Evolutionary conservation across 2,113 vertebrate species (phyloP), one percentile per base, ranked within the genome.

Genomic region (Mormoops blainvillei): DNA sequence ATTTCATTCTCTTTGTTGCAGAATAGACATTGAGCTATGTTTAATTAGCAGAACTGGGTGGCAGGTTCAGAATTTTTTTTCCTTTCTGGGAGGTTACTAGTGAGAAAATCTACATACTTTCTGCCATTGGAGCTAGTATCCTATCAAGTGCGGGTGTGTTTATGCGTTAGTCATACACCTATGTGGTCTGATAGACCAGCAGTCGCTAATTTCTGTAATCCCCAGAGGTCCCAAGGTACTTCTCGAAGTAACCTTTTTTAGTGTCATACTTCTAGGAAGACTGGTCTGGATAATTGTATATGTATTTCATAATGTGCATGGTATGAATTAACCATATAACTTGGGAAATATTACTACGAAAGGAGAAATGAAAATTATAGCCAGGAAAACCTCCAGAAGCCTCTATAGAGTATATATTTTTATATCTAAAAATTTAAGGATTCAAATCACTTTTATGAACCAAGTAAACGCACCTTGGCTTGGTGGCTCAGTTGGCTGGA

Each of bases 151-250:
- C 18, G 43, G 16, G 31, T 19, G 7, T 13, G 3, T 20, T 14
- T 13, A 0, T 22, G 0, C 0, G 0, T 24, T 70, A 22, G 38
- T n/a, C 2, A 0, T 36, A 31, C 41, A 4, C 0, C 0, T 5
- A 5, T 4, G 12, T 19, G 43, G 41, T 7, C 22, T 3, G 10
- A 16, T 6, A 0, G 28, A 16, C 56, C n/a, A 7, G 38, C 1
- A 15, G 6, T 1, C 45, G 33, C 45, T 36, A 31, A 54, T 38
- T 31, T n/a, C 8, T 81, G 5, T 10, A 7, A 7, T 33, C 10
- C 33, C 43, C 36, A 19, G 71, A 6, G 0, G 26, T 5, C 58
- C 20, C 5, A 6, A 3, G 3, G 11, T 58, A 36, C 11, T 38
- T 61, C 33, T 58, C 10, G 8, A 54, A 50, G 54, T 26, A 7